phyloP scores from a whole-genome alignment of 2,888 invertebrate species.

The Melanchra persicariae region DNA sequence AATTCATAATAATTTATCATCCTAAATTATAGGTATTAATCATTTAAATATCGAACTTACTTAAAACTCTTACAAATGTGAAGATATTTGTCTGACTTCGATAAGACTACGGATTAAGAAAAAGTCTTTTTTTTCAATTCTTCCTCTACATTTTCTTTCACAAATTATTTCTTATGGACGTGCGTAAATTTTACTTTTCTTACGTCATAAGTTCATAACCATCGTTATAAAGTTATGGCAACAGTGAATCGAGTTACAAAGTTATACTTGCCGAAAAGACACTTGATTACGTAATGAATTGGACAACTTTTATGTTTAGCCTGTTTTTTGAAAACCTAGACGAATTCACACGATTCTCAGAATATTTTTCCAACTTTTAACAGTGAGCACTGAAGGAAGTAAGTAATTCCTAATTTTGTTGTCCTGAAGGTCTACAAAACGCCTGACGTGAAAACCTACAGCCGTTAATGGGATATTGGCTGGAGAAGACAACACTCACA shows the following conservation, averaged over 20 bases:
- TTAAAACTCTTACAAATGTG: constrained; percentile 9
- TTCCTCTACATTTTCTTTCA: not conserved
- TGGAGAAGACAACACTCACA: too few species aligned
- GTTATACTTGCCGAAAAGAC: constrained; percentile 31
- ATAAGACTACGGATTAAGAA: not conserved
- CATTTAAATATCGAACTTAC: constrained; percentile 2
- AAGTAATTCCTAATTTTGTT: too few species aligned
- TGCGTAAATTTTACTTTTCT: constrained; percentile 6
- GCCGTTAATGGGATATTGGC: too few species aligned
- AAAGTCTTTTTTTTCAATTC: constrained; percentile 14
- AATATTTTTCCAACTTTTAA: too few species aligned
- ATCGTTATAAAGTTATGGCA: constrained; percentile 37
- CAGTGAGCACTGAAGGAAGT: too few species aligned
- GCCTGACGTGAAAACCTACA: too few species aligned
- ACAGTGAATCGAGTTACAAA: constrained; percentile 37
- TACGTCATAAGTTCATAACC: constrained; percentile 2
- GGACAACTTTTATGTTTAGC: constrained; percentile 18
- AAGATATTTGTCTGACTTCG: constrained; percentile 33
- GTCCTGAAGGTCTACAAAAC: too few species aligned
- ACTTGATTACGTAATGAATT: constrained; percentile 52
- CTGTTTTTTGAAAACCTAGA: too few species aligned
- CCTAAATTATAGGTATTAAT: constrained; percentile 9
- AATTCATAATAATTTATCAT: constrained; percentile 18
- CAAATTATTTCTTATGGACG: not conserved
- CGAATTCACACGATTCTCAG: too few species aligned